Percentiles rank a stretch among this genome's conserved stretches.
Conservation (phyloP, 2,888 invertebrate genomes). For the Nomada goodeniana region DNA sequence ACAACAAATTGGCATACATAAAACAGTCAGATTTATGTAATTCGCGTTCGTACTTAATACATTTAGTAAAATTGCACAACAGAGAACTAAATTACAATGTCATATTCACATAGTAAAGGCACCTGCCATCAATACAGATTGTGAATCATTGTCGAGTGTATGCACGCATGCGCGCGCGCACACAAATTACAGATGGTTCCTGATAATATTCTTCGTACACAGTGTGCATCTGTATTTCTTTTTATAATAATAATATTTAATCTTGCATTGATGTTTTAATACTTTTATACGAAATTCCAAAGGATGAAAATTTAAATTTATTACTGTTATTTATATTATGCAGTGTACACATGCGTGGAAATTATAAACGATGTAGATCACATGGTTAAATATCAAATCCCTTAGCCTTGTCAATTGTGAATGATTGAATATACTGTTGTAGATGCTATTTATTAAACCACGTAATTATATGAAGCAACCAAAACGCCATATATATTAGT, state of each 20-base stretch:
- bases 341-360: background rate
- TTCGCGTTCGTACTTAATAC: background rate
- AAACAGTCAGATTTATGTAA: background rate
- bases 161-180: background rate
- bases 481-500: background rate
- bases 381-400: background rate
- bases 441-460: background rate
- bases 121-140: no score
- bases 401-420: no score
- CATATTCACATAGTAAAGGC: no score
- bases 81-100: no score
- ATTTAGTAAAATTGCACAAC: background rate
- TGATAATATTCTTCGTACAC: constrained; percentile 23
- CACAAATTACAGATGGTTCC: constrained; percentile 21
- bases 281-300: constrained; percentile 17
- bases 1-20: background rate
- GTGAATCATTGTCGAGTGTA: background rate
- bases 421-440: no score
- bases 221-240: background rate
- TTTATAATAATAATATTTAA: constrained; percentile 12
- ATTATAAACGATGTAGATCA: background rate
- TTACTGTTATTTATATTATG: background rate
- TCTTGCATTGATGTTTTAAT: constrained; percentile 3
- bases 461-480: background rate
- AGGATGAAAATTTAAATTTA: constrained; percentile 7